Percentiles rank a stretch among this genome's conserved stretches.
phyloP scores from a whole-genome alignment of 2,113 vertebrate species.

The Leptodactylus fuscus region DNA sequence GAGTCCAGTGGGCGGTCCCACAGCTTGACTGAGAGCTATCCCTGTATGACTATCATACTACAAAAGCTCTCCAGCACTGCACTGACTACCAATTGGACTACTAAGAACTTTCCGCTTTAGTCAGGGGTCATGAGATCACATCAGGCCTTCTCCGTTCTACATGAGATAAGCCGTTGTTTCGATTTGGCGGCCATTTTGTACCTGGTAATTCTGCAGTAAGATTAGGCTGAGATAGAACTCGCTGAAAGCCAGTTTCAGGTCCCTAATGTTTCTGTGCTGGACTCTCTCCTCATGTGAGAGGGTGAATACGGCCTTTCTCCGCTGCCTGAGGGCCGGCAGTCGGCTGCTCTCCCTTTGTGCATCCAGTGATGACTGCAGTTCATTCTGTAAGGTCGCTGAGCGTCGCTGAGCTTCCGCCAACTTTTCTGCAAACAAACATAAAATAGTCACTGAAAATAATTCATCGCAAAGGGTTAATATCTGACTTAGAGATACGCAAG shows the following conservation, averaged over 20 bases:
- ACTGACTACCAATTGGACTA: too few species aligned
- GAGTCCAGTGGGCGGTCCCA: too few species aligned
- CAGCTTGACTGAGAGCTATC: too few species aligned
- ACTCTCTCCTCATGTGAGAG: constrained; percentile 95
- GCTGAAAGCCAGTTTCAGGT: constrained; percentile 98
- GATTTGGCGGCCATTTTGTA: constrained; percentile 63
- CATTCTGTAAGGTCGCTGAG: constrained; percentile 93
- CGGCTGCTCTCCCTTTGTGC: constrained; percentile 88
- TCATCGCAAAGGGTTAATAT: not conserved
- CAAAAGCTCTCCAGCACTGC: too few species aligned
- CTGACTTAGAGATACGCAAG: not conserved
- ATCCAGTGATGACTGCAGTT: constrained; percentile 93
- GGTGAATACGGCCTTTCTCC: constrained; percentile 91
- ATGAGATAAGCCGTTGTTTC: not conserved
- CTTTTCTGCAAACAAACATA: constrained; percentile 80
- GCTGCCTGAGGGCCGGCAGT: constrained; percentile 80
- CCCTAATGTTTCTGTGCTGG: constrained; percentile 94
- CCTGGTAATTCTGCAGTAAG: constrained; percentile 98
- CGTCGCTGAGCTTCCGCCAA: constrained; percentile 94
- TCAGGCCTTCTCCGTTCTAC: too few species aligned
- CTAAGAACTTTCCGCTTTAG: too few species aligned
- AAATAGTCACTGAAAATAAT: constrained; percentile 13
- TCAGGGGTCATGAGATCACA: too few species aligned
- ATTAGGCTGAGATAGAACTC: constrained; percentile 99
- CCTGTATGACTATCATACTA: too few species aligned